Base-by-base conservation (phyloP, 2,797 vertebrate genomes). In the Scleropages formosus region DNA sequence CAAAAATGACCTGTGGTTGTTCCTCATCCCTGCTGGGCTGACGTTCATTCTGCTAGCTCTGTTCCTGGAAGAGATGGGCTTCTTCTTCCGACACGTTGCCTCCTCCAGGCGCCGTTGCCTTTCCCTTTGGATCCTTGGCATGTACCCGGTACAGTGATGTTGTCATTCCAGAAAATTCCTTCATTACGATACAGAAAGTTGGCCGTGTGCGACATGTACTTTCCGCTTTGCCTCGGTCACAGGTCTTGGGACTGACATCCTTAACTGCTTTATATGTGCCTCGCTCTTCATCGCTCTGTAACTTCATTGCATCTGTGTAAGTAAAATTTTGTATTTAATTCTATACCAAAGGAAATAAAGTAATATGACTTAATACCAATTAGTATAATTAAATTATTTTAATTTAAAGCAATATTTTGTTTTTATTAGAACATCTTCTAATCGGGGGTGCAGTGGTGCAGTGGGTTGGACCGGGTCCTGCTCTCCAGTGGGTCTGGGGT, bases 251-350 rank as follows among this genome's bases (percentile, higher is more conserved):
- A 18, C 61, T 91, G 73, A 88, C 87, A 0, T 93, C 92, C 71
- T 87, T 94, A 15, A 88, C 92, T 11, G 89, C 92, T 0, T 81
- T 94, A 39, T 94, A 89, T 18, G 86, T 94, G 26, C 93, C 93
- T 0, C 91, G 92, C 12, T 93, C 93, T 0, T 93, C 92, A n/a
- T 90, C 90, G 0, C 81, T 94, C 24, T 94, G 93, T 77, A 93
- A 89, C 62, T 94, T 94, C 78, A 84, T 94, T 0, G 92, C 93
- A 16, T 93, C 93, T 22, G 83, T 94, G 93, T 94, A 76, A 93
- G 93, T 91, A 15, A 78, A 1, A 74, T 44, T 74, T 12, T 47
- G 16, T 22, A 16, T 58, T 31, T 56, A 4, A 53, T 71, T 27
- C 58, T 47, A 39, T 62, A 46, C 26, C 10, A 26, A 13, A 6